Evolutionary conservation across 1,140 invertebrate species (phyloP), one percentile per base, ranked within the genome.

Genomic region (Leguminivora glycinivorella): DNA sequence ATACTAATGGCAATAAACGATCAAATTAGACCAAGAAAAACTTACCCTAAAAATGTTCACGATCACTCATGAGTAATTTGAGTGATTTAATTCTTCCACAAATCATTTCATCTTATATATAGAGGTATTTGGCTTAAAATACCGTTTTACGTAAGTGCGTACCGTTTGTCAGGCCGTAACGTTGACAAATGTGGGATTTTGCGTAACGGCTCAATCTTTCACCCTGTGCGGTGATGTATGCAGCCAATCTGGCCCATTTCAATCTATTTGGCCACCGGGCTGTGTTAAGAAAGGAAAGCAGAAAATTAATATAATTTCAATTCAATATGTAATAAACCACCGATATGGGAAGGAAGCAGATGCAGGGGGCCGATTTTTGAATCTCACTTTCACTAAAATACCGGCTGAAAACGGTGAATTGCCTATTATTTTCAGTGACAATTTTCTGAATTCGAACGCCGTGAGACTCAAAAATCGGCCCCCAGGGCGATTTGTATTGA

Each of bases 161-260:
- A 19, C 17, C 43, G 43, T 6, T 19, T 19, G 6, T 52, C 43
- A 52, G 22, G 22, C 22, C 10, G 14, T 52, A 52, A 52, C n/a
- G n/a, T 19, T 19, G 17, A 52, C 47, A 19, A 52, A 52, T 52
- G 47, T 22, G 47, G 47, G 47, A 52, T 52, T 52, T 52, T 52
- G 47, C 6, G 17, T 19, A 52, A 52, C 47, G n/a, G 17, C 47
- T 52, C 47, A 9, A 52, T 52, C 47, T 52, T 52, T 52, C 19
- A 52, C 47, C 47, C 47, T 6, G 4, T 10, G 19, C 47, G 7
- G 47, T 52, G 47, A 52, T 22, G n/a, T 52, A 52, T 52, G 19
- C 47, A 2, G 2, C 47, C 47, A 52, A 52, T 52, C 47, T 52
- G 47, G 17, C 47, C 47, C 19, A 52, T 52, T 52, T 52, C 47